Conservation (phyloP, 35 echinoderm and acorn worm genomes). For the Heliocidaris erythrogramma region DNA sequence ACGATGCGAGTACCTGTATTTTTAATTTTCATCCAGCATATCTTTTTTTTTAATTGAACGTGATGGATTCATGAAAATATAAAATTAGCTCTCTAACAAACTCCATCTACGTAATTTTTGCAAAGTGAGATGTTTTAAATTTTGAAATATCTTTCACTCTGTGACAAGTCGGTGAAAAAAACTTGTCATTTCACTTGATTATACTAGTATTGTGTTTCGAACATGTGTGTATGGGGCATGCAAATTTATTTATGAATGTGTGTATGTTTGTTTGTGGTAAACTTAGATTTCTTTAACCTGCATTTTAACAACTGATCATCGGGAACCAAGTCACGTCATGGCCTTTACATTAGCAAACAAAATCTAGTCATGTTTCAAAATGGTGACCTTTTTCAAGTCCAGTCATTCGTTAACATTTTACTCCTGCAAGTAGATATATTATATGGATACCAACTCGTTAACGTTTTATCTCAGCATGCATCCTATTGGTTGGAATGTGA, state of each 20-base stretch:
- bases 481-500: background rate
- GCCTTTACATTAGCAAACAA: background rate
- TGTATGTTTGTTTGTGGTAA: background rate
- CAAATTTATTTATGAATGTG: background rate
- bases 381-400: background rate
- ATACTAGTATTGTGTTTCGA: too few species aligned
- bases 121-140: too few species aligned
- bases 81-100: too few species aligned
- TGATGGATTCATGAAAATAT: too few species aligned
- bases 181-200: too few species aligned
- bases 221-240: too few species aligned
- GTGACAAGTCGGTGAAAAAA: too few species aligned
- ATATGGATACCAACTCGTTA: constrained; percentile 23
- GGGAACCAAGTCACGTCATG: background rate
- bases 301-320: background rate
- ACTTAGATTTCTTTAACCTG: background rate
- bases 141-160: too few species aligned
- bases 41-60: too few species aligned
- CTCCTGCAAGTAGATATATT: background rate
- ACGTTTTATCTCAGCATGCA: constrained; percentile 15
- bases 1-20: too few species aligned
- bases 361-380: background rate
- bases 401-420: constrained; percentile 16
- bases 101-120: too few species aligned
- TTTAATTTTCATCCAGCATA: too few species aligned